These are phyloP conservation scores for Zaprionus ghesquierei DNA, from an alignment of 1,140 invertebrate genomes.

Conservation along the genomic window DNA sequence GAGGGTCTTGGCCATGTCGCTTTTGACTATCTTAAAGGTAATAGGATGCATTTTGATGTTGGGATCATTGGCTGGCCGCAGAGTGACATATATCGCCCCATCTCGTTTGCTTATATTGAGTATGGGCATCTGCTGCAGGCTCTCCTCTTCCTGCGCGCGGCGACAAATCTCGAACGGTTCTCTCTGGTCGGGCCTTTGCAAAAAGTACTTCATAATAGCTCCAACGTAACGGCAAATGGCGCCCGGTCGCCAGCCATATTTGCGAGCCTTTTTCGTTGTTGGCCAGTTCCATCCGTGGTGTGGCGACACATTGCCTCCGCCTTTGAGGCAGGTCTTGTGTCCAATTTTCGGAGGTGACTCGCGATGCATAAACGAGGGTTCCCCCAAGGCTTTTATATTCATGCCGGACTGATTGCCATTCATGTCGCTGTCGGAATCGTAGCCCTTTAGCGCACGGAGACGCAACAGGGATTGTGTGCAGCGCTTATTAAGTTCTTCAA, in stretches of 20 bases:
- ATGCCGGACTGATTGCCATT: not conserved
- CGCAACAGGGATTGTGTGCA: slow-evolving; percentile 2
- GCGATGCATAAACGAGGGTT: slow-evolving; percentile 12
- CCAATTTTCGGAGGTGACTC: slow-evolving; percentile 17
- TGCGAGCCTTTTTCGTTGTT: slow-evolving; percentile 28
- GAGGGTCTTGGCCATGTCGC: slow-evolving; percentile 45
- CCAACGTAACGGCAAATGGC: slow-evolving; percentile 54
- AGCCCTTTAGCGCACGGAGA: not conserved
- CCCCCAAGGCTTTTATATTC: not conserved
- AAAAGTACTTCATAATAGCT: slow-evolving; percentile 70
- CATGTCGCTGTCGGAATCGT: not conserved
- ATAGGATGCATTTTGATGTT: slow-evolving; percentile 59
- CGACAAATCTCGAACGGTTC: slow-evolving; percentile 27
- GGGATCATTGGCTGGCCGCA: slow-evolving; percentile 37
- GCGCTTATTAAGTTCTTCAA: not conserved
- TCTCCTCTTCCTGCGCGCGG: not conserved
- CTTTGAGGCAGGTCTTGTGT: slow-evolving; percentile 55
- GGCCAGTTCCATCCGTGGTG: slow-evolving; percentile 75
- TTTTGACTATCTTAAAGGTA: slow-evolving; percentile 69
- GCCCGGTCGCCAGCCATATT: slow-evolving; percentile 68
- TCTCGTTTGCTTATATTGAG: slow-evolving; percentile 65
- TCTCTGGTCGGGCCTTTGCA: slow-evolving; percentile 23
- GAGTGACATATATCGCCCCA: slow-evolving; percentile 64
- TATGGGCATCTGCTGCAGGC: slow-evolving; percentile 31
- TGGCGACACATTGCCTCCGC: slow-evolving; percentile 25